Percentiles rank a stretch among this genome's conserved stretches.
phyloP scores from a whole-genome alignment of 2,113 vertebrate genomes.

The Serinus canaria region DNA sequence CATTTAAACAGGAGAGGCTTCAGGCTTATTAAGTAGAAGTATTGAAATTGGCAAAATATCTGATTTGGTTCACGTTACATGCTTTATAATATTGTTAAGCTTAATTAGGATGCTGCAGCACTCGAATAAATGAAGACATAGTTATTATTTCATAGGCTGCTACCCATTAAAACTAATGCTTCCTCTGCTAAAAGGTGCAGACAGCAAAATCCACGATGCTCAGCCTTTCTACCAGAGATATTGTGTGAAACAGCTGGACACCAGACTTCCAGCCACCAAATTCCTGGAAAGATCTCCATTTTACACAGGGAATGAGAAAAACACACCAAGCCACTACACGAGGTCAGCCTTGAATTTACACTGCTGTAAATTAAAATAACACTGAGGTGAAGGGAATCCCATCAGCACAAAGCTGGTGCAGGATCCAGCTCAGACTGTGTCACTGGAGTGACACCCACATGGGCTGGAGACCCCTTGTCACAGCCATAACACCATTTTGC shows the following conservation, averaged over 20 bases:
- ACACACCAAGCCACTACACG: neutral
- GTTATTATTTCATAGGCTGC: conserved; percentile 41
- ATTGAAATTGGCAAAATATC: conserved; percentile 32
- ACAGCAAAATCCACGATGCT: neutral
- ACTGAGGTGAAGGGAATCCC: neutral
- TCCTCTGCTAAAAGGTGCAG: conserved; percentile 41
- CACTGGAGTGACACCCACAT: accelerated
- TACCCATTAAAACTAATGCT: conserved; percentile 12
- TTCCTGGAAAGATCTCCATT: neutral
- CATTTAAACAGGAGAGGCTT: conserved; percentile 9
- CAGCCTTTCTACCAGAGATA: neutral
- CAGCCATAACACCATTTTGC: neutral
- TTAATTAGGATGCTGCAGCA: conserved; percentile 3
- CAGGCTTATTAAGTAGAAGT: neutral
- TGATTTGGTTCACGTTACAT: neutral
- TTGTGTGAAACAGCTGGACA: conserved; percentile 1
- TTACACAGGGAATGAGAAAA: neutral
- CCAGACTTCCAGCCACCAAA: neutral
- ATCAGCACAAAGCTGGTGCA: neutral
- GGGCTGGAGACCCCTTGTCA: neutral
- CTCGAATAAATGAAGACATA: neutral
- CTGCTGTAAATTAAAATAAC: neutral
- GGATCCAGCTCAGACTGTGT: neutral
- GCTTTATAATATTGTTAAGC: conserved; percentile 12
- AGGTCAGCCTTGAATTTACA: neutral